Conservation (phyloP, 2,113 vertebrate species). For the Pseudopodoces humilis region DNA sequence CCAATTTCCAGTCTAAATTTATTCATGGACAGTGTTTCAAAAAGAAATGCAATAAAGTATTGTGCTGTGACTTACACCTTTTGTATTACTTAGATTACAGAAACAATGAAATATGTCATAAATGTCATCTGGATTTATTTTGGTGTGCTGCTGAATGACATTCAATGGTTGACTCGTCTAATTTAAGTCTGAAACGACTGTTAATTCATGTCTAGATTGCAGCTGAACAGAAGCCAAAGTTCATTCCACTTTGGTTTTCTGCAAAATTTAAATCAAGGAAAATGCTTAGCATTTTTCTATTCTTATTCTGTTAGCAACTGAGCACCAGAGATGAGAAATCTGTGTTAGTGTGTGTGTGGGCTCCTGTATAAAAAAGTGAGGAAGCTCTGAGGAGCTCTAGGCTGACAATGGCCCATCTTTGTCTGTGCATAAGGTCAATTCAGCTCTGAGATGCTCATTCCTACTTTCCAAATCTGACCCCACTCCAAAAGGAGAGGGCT, state of each 20-base stretch:
- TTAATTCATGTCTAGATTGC: conserved; percentile 56
- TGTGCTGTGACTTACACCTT: conserved; percentile 38
- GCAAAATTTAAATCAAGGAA: conserved; percentile 32
- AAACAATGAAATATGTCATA: conserved; percentile 61
- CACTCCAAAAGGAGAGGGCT: background rate
- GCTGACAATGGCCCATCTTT: background rate
- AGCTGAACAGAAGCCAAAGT: conserved; percentile 62
- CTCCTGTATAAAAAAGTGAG: background rate
- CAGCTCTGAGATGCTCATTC: background rate
- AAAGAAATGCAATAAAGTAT: conserved; percentile 42
- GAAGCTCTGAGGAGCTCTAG: background rate
- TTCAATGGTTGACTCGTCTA: conserved; percentile 46
- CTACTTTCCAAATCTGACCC: background rate
- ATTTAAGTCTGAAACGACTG: conserved; percentile 33
- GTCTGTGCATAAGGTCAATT: background rate
- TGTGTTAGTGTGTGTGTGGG: background rate
- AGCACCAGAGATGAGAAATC: background rate
- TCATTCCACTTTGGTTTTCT: conserved; percentile 28
- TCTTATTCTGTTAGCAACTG: background rate
- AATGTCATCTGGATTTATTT: conserved; percentile 46
- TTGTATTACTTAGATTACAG: conserved; percentile 48
- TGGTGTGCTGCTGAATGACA: conserved; percentile 40
- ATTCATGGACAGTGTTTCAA: conserved; percentile 29
- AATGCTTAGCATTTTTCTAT: conserved; percentile 11
- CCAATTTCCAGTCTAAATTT: conserved; percentile 32